phyloP scores from a whole-genome alignment of 2,113 vertebrate species.

The Tachysurus vachellii region DNA sequence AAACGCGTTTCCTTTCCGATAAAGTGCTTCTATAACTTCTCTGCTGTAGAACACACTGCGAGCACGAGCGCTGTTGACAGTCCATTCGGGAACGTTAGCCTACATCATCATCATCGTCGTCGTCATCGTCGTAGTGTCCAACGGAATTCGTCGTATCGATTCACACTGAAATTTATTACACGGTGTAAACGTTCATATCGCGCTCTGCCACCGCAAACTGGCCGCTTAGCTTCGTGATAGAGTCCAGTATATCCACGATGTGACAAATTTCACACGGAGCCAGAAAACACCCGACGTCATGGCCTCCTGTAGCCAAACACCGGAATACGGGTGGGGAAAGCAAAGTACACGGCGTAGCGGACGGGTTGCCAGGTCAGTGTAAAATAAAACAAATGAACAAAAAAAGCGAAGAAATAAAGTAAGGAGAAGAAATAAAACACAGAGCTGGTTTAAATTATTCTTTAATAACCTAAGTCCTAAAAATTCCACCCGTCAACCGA shows the following conservation, averaged over 20 bases:
- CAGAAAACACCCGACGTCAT: constrained; percentile 64
- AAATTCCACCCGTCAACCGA: too few relatives aligned
- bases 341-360: neutral
- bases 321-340: constrained; percentile 12
- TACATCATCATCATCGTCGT: constrained; percentile 36
- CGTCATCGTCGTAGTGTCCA: constrained; percentile 26
- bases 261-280: constrained; percentile 41
- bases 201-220: constrained; percentile 46
- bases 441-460: too few relatives aligned
- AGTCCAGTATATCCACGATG: constrained; percentile 41
- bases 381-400: neutral
- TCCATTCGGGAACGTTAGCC: constrained; percentile 48
- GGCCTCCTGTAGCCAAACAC: constrained; percentile 61
- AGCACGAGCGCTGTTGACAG: constrained; percentile 51
- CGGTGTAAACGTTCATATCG: constrained; percentile 45
- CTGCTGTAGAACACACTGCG: neutral
- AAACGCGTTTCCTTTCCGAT: neutral
- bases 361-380: neutral
- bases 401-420: neutral
- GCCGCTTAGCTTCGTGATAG: constrained; percentile 63
- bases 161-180: neutral
- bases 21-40: constrained; percentile 28
- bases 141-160: constrained; percentile 5
- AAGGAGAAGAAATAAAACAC: too few relatives aligned
- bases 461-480: too few relatives aligned